Base-by-base conservation (phyloP, 2,888 invertebrate species). In the Dendrolimus pini region DNA sequence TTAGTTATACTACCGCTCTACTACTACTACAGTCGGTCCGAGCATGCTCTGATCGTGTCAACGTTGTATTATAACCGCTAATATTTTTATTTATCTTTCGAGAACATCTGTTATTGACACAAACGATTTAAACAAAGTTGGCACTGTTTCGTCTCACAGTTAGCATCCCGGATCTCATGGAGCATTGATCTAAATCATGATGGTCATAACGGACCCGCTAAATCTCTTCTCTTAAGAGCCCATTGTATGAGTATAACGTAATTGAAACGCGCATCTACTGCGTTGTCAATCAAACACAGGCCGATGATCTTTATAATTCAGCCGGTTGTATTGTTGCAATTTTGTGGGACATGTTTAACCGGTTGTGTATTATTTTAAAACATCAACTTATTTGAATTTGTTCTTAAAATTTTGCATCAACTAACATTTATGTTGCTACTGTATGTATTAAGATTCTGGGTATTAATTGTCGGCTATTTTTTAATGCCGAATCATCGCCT, bases 201-300 rank as follows among this genome's bases (percentile, higher is more conserved):
- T 71, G 72, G 72, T 76, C 71, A 72, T 84, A 86, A 85, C 84
- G 84, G 84, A 67, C 66, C 66, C 65, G 66, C 67, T 67, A 65
- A 58, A 63, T 57, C 61, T 61, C 60, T 55, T 60, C 59, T 58
- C 59, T 61, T 59, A 53, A 57, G 57, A 54, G 53, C 54, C 62
- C 62, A 63, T 66, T 66, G 67, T 69, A 60, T 60, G 58, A 58
- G 56, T 59, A 62, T 64, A 64, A 69, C 69, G 59, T 60, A 61
- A 58, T 59, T 65, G 65, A 64, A 65, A 62, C 64, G 63, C 63
- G 64, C 69, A 60, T 66, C 68, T 68, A 69, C 63, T 64, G 65
- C 69, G 69, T 73, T 75, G 76, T 77, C 78, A 76, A 76, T 78
- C 77, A 75, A 69, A 74, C 66, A 66, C 61, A 69, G 70, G 74